Evolutionary conservation across 2,888 invertebrate species (phyloP).

Genomic region (Neoitamus cyanurus): DNA sequence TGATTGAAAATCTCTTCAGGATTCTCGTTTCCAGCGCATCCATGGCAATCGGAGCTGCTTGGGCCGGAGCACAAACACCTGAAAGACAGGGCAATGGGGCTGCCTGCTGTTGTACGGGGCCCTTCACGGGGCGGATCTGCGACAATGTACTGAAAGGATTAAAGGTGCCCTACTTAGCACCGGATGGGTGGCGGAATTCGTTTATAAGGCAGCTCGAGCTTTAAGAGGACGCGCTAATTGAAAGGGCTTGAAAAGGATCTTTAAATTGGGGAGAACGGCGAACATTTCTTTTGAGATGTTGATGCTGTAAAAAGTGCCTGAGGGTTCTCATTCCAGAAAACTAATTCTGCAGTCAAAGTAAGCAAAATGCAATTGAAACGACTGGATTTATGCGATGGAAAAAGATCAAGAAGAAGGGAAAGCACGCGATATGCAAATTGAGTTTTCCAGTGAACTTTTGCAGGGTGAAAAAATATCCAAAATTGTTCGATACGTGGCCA

Average conservation of each 20-base stretch:
- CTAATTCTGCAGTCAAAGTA: neutral
- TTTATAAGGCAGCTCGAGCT: neutral
- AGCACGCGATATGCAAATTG: too few species aligned
- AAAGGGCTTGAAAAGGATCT: neutral
- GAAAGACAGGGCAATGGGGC: neutral
- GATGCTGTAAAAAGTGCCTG: neutral
- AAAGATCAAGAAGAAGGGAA: too few species aligned
- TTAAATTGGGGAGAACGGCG: neutral
- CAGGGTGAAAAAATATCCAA: too few species aligned
- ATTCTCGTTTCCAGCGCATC: constrained; percentile 25
- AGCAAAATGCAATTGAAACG: neutral
- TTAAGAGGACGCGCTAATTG: neutral
- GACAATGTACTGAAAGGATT: neutral
- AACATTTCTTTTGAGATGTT: neutral
- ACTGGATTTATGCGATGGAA: too few species aligned
- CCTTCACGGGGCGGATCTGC: neutral
- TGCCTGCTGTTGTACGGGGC: too few species aligned
- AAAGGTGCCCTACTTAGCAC: neutral
- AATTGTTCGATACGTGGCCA: too few species aligned
- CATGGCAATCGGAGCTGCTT: neutral
- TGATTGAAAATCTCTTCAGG: constrained; percentile 51
- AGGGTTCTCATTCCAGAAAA: neutral
- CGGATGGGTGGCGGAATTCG: neutral
- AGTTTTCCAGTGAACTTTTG: too few species aligned
- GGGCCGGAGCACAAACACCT: neutral